Evolutionary conservation across 1,140 invertebrate genomes (phyloP).

Genomic region (Leptopilina clavipes): DNA sequence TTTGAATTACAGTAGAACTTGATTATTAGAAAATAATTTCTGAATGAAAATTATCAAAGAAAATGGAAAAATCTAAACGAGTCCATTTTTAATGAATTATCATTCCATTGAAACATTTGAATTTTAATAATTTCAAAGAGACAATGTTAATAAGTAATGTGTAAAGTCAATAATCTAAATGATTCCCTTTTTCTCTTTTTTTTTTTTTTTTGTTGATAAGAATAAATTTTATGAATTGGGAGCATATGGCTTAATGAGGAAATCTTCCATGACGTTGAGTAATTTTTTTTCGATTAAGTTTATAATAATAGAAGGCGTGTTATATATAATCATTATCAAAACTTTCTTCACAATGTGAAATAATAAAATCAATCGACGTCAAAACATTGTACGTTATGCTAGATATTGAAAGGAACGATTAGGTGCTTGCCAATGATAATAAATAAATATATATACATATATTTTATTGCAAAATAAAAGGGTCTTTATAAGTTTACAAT

Average conservation of each 20-base stretch:
- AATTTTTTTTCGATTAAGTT: not conserved
- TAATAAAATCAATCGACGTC: slow-evolving; percentile 1
- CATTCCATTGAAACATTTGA: no score
- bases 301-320: slow-evolving; percentile 18
- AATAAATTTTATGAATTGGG: slow-evolving; percentile 28
- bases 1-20: no score
- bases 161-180: no score
- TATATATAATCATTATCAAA: not conserved
- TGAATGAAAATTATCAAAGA: not conserved
- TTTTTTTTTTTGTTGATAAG: not conserved
- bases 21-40: not conserved
- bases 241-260: not conserved
- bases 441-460: not conserved
- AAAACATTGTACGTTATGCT: not conserved
- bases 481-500: not conserved
- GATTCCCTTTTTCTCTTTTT: no score
- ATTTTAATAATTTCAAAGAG: no score
- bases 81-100: not conserved
- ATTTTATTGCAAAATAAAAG: not conserved
- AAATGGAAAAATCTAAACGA: not conserved
- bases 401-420: not conserved
- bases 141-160: no score
- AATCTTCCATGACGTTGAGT: slow-evolving; percentile 24
- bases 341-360: not conserved
- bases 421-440: not conserved